These are phyloP conservation scores for Tragelaphus scriptus DNA, from an alignment of 2,113 vertebrate genomes.

Conservation along the genomic window DNA sequence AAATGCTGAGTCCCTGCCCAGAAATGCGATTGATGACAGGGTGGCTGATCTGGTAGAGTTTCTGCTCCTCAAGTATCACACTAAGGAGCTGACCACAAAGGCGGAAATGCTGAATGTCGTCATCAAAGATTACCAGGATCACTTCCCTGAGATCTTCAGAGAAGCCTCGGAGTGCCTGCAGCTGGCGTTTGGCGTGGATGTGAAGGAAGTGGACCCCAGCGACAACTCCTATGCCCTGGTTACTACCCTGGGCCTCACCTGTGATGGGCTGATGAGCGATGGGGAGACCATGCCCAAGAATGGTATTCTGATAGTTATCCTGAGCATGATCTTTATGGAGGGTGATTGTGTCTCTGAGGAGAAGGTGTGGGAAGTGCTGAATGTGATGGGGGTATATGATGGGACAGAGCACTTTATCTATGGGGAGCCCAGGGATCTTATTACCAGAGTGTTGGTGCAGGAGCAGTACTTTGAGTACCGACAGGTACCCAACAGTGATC, in stretches of 20 bases:
- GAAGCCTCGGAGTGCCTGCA: constrained; percentile 1
- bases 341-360: background rate
- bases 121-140: background rate
- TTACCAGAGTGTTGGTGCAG: constrained; percentile 28
- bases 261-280: background rate
- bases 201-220: background rate
- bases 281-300: constrained; percentile 28
- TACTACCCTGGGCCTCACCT: constrained; percentile 27
- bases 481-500: background rate
- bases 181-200: constrained; percentile 37
- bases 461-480: constrained; percentile 22
- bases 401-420: constrained; percentile 6
- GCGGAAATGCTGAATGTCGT: background rate
- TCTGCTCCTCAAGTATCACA: constrained; percentile 41
- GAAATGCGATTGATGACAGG: background rate
- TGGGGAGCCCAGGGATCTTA: constrained; percentile 36
- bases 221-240: background rate
- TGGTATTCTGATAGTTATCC: constrained; percentile 34
- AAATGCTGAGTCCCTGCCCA: background rate
- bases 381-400: background rate
- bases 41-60: constrained; percentile 13
- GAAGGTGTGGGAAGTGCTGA: background rate
- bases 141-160: background rate
- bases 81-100: background rate
- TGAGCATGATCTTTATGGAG: constrained; percentile 35